phyloP scores from a whole-genome alignment of 2,888 invertebrate genomes.

The Nemotelus pantherinus region DNA sequence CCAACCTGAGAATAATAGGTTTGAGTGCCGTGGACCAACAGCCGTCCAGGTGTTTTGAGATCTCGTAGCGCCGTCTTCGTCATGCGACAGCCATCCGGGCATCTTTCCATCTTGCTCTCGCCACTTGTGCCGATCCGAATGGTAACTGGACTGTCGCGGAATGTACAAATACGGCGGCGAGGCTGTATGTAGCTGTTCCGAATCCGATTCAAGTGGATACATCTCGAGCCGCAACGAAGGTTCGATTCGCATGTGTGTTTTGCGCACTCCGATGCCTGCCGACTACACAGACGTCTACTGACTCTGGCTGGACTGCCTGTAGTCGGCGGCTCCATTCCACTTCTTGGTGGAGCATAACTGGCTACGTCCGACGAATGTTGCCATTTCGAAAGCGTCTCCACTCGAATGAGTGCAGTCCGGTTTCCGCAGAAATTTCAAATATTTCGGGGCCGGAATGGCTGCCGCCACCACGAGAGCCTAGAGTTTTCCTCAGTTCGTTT shows the following conservation, averaged over 20 bases:
- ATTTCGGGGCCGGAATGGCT: not conserved
- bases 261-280: conserved; percentile 25
- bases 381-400: not conserved
- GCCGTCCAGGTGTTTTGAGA: conserved; percentile 28
- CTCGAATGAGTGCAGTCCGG: not conserved
- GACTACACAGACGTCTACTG: not conserved
- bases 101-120: not conserved
- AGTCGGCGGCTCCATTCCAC: not conserved
- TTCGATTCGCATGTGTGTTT: conserved; percentile 37
- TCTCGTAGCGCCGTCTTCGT: conserved; percentile 4
- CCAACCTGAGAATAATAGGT: not conserved
- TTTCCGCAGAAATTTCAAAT: conserved; percentile 8
- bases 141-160: conserved; percentile 35
- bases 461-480: too few relatives aligned
- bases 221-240: not conserved
- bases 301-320: not conserved
- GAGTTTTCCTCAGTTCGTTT: too few relatives aligned
- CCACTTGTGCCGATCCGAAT: conserved; percentile 1
- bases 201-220: not conserved
- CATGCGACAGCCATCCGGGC: conserved; percentile 10
- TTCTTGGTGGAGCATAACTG: not conserved
- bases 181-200: not conserved
- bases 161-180: conserved; percentile 11
- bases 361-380: conserved; percentile 15
- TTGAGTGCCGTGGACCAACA: not conserved